These are phyloP conservation scores for Catharus fuscescens DNA, from an alignment of 2,113 vertebrate genomes.

Conservation along the genomic window DNA sequence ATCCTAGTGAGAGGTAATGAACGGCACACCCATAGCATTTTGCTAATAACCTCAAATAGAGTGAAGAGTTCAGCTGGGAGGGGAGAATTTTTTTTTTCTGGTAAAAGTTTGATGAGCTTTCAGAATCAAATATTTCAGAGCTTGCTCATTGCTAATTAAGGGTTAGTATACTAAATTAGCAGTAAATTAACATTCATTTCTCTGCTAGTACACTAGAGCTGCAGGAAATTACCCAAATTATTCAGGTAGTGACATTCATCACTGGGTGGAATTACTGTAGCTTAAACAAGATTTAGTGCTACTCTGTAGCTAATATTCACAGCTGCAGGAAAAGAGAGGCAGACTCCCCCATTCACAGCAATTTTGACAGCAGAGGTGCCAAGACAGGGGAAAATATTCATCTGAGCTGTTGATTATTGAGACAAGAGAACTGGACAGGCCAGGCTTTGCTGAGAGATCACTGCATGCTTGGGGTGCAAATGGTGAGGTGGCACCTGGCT, in stretches of 20 bases:
- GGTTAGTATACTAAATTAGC: slow-evolving; percentile 74
- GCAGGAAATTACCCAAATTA: slow-evolving; percentile 76
- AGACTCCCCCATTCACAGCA: background rate
- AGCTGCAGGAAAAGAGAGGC: slow-evolving; percentile 27
- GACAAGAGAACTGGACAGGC: background rate
- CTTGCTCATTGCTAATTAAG: slow-evolving; percentile 70
- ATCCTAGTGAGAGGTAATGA: slow-evolving; percentile 60
- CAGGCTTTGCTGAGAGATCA: background rate
- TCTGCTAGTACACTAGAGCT: slow-evolving; percentile 66
- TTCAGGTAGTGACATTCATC: slow-evolving; percentile 73
- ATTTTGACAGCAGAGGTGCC: slow-evolving; percentile 16
- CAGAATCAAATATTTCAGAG: slow-evolving; percentile 62
- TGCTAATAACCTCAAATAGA: slow-evolving; percentile 58
- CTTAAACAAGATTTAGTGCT: slow-evolving; percentile 69
- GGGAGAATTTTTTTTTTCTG: background rate
- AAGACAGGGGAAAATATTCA: background rate
- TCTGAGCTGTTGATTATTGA: slow-evolving; percentile 50
- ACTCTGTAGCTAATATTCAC: slow-evolving; percentile 25
- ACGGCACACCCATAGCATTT: slow-evolving; percentile 45
- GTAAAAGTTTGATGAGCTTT: slow-evolving; percentile 71
- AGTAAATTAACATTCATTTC: slow-evolving; percentile 76
- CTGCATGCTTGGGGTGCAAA: background rate
- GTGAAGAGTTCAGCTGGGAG: slow-evolving; percentile 57
- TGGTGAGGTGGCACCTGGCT: background rate
- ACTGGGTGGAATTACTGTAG: slow-evolving; percentile 49